Evolutionary conservation across 2,888 invertebrate species (phyloP), one percentile per base, ranked within the genome.

Genomic region (Drosophila setosimentum): DNA sequence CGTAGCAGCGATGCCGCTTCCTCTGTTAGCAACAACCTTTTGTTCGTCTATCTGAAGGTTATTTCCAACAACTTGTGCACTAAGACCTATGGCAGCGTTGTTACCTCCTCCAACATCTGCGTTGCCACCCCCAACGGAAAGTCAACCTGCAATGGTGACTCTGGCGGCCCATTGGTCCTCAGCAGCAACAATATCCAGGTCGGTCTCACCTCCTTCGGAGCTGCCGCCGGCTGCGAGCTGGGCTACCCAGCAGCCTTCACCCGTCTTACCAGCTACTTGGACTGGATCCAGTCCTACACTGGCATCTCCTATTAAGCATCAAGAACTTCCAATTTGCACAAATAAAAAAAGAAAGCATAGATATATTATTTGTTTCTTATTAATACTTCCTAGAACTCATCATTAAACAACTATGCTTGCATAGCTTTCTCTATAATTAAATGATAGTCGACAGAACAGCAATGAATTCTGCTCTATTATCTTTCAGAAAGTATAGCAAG

Each of bases 111-210:
- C 54, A 86, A 80, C 54, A 65, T 92, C 45, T 92, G 92, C 59
- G 64, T 86, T 0, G 0, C 27, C 27, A 90, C 90, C 3, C 5
- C 68, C 50, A 59, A 58, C 24, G 77, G 79, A 4, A 24, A 55
- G 4, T 92, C 92, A 57, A 90, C 90, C 54, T 92, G 92, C 82
- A 80, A 87, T 42, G 92, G 92, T 49, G 92, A 92, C 73, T 92
- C 92, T 24, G 92, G 92, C 30, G 92, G 92, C 53, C 92, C 93
- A 68, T 76, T 92, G 74, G 82, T 89, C 4, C 54, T 78, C 11
- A 13, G 48, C 2, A 51, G 50, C 6, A 32, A 0, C 27, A 59
- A 62, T 4, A n/a, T 70, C 0, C 82, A 84, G 69, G 32, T 92
- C 55, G 93, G 92, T 76, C 30, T 90, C 11, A 91, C 91, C 33